Conservation (phyloP, 2,113 vertebrate species). For the Epinephelus moara region DNA sequence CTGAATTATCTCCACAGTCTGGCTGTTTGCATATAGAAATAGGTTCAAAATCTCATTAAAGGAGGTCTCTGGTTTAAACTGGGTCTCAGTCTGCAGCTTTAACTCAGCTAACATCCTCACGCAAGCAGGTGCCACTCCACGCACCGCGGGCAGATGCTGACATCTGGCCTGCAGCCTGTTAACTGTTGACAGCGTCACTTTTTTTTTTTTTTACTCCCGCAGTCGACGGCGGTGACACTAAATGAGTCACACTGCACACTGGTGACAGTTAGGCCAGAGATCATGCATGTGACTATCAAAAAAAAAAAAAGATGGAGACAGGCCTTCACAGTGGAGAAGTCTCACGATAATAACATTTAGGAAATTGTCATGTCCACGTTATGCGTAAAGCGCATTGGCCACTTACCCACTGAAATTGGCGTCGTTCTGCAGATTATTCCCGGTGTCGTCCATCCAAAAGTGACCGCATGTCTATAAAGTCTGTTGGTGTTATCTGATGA, state of each 20-base stretch:
- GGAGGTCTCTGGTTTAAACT: not conserved
- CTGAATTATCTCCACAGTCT: not conserved
- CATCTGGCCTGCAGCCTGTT: constrained; percentile 57
- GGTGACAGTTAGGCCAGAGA: constrained; percentile 56
- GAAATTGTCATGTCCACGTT: constrained; percentile 4
- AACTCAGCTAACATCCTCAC: constrained; percentile 23
- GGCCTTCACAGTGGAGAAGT: constrained; percentile 60
- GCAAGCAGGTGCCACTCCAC: constrained; percentile 64
- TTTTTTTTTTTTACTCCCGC: not conserved
- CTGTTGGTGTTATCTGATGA: constrained; percentile 50
- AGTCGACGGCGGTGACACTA: not conserved
- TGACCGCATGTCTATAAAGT: constrained; percentile 60
- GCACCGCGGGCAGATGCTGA: constrained; percentile 54
- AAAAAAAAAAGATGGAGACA: constrained; percentile 63
- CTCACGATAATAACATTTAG: constrained; percentile 40
- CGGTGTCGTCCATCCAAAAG: constrained; percentile 35
- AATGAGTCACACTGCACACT: not conserved
- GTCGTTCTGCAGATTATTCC: constrained; percentile 56
- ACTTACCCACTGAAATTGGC: constrained; percentile 59
- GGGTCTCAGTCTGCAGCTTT: not conserved
- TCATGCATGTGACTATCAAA: constrained; percentile 50
- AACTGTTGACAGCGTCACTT: not conserved
- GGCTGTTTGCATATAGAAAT: not conserved
- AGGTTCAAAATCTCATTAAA: not conserved
- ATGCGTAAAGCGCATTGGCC: not conserved